Evolutionary conservation across 2,113 vertebrate genomes (phyloP).

Genomic region (Gavia stellata): DNA sequence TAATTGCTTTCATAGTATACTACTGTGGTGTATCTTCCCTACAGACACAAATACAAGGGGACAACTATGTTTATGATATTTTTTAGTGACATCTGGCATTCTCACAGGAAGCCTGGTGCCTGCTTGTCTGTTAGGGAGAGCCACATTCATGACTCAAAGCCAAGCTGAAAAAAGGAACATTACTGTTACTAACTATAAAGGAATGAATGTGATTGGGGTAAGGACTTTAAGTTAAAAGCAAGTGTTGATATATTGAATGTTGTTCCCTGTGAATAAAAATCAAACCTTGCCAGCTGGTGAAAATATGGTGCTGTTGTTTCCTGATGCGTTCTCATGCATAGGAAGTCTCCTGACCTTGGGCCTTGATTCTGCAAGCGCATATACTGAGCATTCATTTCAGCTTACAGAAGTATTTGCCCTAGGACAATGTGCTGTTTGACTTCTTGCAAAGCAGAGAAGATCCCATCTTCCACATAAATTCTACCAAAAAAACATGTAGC

Average conservation of each 20-base stretch:
- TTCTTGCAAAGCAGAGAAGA: not conserved
- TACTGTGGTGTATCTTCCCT: conserved; percentile 13
- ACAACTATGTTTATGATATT: not conserved
- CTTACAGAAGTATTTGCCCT: not conserved
- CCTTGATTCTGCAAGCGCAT: not conserved
- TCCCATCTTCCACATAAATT: not conserved
- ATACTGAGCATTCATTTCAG: not conserved
- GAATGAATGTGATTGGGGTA: conserved; percentile 7
- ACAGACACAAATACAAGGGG: not conserved
- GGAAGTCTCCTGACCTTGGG: conserved; percentile 33
- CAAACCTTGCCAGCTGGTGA: conserved; percentile 21
- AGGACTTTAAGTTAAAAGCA: not conserved
- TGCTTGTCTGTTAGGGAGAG: conserved; percentile 61
- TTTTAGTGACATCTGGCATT: conserved; percentile 62
- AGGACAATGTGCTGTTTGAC: conserved; percentile 15
- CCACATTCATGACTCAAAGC: conserved; percentile 41
- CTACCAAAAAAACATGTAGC: not conserved
- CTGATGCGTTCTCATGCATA: not conserved
- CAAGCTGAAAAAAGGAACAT: conserved; percentile 25
- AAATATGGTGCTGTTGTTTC: conserved; percentile 16
- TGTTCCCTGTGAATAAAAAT: not conserved
- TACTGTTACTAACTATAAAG: conserved; percentile 5
- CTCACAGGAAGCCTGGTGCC: conserved; percentile 63
- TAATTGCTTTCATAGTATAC: not conserved
- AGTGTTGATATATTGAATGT: conserved; percentile 55